Conservation (phyloP, 30 jellyfish, hydroid and myxozoan genomes). For the Pelagia noctiluca region DNA sequence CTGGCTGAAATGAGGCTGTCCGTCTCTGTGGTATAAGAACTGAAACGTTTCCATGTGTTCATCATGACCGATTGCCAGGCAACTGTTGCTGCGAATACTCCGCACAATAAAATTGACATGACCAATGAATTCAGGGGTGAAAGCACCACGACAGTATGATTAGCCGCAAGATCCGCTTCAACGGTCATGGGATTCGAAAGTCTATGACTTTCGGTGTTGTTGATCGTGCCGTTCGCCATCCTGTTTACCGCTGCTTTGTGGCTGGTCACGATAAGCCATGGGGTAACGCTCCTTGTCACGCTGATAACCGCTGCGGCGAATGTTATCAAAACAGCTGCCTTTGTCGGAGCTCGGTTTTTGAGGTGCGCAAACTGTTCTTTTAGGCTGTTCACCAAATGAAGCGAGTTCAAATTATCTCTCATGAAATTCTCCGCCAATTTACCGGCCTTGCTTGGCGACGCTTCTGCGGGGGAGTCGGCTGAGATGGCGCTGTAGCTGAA, state of each 20-base stretch:
- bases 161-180: too few relatives aligned
- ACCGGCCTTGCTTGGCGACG: constrained; percentile 3
- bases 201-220: too few relatives aligned
- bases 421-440: constrained; percentile 46
- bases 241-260: too few relatives aligned
- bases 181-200: too few relatives aligned
- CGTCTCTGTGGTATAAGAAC: neutral
- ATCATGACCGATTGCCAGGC: constrained; percentile 32
- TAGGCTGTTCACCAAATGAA: constrained; percentile 31
- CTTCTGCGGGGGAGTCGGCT: neutral
- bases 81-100: constrained; percentile 21
- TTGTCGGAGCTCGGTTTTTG: neutral
- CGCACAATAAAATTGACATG: constrained; percentile 27
- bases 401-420: constrained; percentile 23
- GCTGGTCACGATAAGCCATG: constrained; percentile 19
- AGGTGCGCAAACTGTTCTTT: neutral
- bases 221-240: too few relatives aligned
- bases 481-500: constrained; percentile 44
- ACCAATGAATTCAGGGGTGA: constrained; percentile 46
- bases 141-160: constrained; percentile 14
- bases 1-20: constrained; percentile 24
- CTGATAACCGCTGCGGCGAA: constrained; percentile 8
- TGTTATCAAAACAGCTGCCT: neutral
- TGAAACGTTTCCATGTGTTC: constrained; percentile 48
- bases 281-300: constrained; percentile 8